These are phyloP conservation scores for Macrocentrus cingulum DNA, from an alignment of 1,140 invertebrate species.

Conservation along the genomic window DNA sequence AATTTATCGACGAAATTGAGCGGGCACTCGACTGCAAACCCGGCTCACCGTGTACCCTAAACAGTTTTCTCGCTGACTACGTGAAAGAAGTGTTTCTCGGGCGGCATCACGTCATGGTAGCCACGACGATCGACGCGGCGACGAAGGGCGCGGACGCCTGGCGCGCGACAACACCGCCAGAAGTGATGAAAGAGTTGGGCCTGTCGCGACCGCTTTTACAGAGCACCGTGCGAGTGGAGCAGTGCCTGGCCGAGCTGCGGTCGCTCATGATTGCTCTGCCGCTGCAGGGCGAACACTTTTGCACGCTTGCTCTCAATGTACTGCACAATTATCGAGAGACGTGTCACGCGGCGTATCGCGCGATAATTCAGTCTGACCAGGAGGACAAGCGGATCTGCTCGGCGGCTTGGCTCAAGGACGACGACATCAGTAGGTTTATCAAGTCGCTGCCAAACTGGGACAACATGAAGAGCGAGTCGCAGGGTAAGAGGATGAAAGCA, in stretches of 20 bases:
- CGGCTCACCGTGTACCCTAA: conserved; percentile 70
- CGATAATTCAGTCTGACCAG: conserved; percentile 77
- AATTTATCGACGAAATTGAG: conserved; percentile 79
- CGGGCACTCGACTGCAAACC: conserved; percentile 64
- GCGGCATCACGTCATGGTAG: conserved; percentile 64
- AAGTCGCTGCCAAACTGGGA: conserved; percentile 85
- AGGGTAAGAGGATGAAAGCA: conserved; percentile 37
- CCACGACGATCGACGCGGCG: conserved; percentile 66
- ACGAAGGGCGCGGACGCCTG: conserved; percentile 77
- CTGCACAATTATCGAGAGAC: conserved; percentile 76
- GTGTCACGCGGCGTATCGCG: conserved; percentile 73
- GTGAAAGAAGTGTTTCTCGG: conserved; percentile 72
- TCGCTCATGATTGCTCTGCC: conserved; percentile 73
- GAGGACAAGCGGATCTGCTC: conserved; percentile 82
- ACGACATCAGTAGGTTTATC: conserved; percentile 89
- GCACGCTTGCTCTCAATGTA: conserved; percentile 70
- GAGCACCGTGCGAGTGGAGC: conserved; percentile 74
- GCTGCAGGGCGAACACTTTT: conserved; percentile 69
- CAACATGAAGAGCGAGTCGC: conserved; percentile 66
- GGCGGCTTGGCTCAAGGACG: conserved; percentile 90
- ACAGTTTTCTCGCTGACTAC: conserved; percentile 75
- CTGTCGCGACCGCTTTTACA: conserved; percentile 68
- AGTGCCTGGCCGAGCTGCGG: conserved; percentile 69
- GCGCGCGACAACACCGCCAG: conserved; percentile 68
- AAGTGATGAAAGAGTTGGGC: conserved; percentile 66